phyloP scores from a whole-genome alignment of 2,113 vertebrate genomes.

The Elaphurus davidianus region DNA sequence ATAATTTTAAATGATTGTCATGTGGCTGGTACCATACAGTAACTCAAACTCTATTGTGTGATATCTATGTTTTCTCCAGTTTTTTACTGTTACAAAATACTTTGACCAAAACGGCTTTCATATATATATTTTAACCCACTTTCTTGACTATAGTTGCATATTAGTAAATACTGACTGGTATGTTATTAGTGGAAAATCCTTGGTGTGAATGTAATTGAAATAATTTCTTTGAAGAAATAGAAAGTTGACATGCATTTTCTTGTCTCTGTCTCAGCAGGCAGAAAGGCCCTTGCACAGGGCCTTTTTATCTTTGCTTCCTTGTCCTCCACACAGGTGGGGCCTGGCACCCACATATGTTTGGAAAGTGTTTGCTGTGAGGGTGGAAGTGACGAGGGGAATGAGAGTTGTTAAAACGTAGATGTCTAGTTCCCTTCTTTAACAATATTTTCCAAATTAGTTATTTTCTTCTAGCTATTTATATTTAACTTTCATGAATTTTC shows the following conservation, averaged over 20 bases:
- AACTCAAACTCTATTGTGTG: neutral
- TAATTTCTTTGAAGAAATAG: neutral
- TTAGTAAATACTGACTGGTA: neutral
- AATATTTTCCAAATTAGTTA: neutral
- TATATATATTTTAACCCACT: neutral
- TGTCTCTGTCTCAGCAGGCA: neutral
- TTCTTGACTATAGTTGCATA: neutral
- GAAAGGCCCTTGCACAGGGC: too few relatives aligned
- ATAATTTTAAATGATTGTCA: neutral
- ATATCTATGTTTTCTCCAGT: neutral
- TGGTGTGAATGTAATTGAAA: neutral
- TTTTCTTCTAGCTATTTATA: neutral
- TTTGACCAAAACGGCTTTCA: too few relatives aligned
- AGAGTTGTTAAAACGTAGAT: neutral
- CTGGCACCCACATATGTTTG: fast-evolving
- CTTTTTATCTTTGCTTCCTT: neutral
- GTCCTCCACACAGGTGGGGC: fast-evolving
- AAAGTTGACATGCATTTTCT: fast-evolving
- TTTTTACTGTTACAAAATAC: neutral
- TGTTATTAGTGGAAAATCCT: neutral
- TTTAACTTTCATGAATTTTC: neutral
- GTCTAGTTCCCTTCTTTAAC: neutral
- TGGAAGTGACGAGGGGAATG: neutral
- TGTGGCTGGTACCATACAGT: too few relatives aligned
- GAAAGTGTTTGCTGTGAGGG: neutral